Base-by-base conservation (phyloP, 1,140 invertebrate species). In the Dendroctonus valens region DNA sequence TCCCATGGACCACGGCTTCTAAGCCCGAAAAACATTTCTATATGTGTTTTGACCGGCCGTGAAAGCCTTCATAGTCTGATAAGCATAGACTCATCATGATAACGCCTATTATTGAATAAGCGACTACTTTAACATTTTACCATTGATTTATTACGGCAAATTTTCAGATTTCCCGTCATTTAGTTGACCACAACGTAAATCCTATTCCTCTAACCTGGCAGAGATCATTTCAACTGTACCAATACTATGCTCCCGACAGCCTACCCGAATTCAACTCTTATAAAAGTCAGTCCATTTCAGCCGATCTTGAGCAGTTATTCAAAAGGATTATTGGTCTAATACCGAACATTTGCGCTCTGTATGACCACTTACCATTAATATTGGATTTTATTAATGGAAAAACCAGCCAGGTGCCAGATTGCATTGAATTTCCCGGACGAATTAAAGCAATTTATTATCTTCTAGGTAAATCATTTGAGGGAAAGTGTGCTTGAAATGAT, bases 231-330 rank as follows among this genome's bases (percentile, higher is more conserved):
- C 83, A 89, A 68, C 74, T 97, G 15, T 96, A 92, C 78, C 87
- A 92, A 69, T 93, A 93, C 73, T 96, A 91, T 77, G 86, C 85
- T 61, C 93, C 93, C 6, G 83, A 87, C 48, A 81, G 85, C 42
- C 73, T 96, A 14, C 94, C 94, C 2, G 90, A 90, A 71, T 93
- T 94, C 77, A 91, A 94, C 76, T 91, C 91, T 0, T 88, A 87
- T 67, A 84, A 83, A 74, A 81, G 86, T 7, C 84, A 83, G 14
- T 90, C 87, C 7, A 91, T 95, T 14, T 86, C 87, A 37, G 76
- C 81, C 11, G 92, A 95, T 68, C 87, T 87, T 6, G 92, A 95
- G 78, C 81, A 83, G 62, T 77, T 97, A 37, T 86, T 96, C 57
- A 85, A 87, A 72, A 84, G 87, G 74, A 90, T 96, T 68, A 80